Evolutionary conservation across 2,888 invertebrate genomes (phyloP).

Genomic region (Celastrina argiolus): DNA sequence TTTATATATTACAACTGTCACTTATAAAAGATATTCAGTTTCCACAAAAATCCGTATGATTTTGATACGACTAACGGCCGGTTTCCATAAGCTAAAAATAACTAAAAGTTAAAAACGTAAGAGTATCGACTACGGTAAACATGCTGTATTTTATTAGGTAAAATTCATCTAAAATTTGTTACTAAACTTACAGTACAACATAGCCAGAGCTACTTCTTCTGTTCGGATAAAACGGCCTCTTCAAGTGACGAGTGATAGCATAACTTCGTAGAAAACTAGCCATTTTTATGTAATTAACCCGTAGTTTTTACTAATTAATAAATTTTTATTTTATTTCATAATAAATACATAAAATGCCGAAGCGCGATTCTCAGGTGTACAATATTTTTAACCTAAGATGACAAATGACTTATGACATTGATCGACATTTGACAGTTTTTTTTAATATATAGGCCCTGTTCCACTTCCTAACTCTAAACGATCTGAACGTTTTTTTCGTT

Average conservation of each 20-base stretch:
- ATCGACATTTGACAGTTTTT: background rate
- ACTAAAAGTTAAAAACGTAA: too few relatives aligned
- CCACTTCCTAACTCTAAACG: too few relatives aligned
- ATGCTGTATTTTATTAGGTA: background rate
- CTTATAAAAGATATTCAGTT: too few relatives aligned
- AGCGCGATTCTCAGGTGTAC: constrained; percentile 11
- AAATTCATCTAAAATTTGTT: constrained; percentile 17
- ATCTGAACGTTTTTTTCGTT: too few relatives aligned
- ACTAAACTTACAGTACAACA: constrained; percentile 86
- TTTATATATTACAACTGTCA: too few relatives aligned
- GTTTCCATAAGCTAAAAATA: too few relatives aligned
- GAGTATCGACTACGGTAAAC: background rate
- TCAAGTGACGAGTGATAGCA: constrained; percentile 56
- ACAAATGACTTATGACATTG: background rate
- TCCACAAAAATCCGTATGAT: too few relatives aligned
- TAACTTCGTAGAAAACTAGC: constrained; percentile 54
- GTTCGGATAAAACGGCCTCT: constrained; percentile 60
- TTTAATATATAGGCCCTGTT: too few relatives aligned
- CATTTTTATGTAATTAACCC: background rate
- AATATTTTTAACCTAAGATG: constrained; percentile 2
- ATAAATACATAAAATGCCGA: constrained; percentile 22
- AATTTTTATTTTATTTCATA: constrained; percentile 20
- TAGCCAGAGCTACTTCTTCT: constrained; percentile 83
- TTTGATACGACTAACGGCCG: too few relatives aligned
- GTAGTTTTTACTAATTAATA: background rate